Evolutionary conservation across 2,113 vertebrate species (phyloP).

Genomic region (Orycteropus afer): DNA sequence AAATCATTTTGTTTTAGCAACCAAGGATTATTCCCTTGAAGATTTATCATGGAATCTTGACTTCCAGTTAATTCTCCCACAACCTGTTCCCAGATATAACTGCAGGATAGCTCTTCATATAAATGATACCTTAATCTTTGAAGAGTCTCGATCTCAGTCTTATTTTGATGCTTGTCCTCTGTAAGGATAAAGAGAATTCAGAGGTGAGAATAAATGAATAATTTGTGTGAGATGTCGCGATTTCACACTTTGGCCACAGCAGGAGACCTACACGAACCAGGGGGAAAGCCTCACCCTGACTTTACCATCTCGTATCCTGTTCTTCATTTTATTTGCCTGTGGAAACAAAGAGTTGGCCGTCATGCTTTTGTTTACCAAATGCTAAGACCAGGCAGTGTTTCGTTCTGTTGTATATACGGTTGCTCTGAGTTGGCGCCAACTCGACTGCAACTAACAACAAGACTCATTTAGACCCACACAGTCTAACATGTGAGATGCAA

Average conservation of each 20-base stretch:
- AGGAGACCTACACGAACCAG: background rate
- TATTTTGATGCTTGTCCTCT: background rate
- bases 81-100: background rate
- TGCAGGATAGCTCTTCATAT: background rate
- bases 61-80: background rate
- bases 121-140: background rate
- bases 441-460: too few species aligned
- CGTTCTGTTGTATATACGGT: too few species aligned
- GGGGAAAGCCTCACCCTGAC: background rate
- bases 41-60: background rate
- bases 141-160: background rate
- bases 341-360: background rate
- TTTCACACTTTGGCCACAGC: background rate
- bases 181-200: background rate
- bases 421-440: too few species aligned
- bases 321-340: background rate
- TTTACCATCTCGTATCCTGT: background rate
- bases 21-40: background rate
- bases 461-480: background rate
- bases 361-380: background rate
- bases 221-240: background rate
- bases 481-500: background rate
- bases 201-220: background rate
- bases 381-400: too few species aligned
- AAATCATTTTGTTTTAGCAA: background rate